phyloP scores from a whole-genome alignment of 2,888 invertebrate species.

The Mylabris sibirica region DNA sequence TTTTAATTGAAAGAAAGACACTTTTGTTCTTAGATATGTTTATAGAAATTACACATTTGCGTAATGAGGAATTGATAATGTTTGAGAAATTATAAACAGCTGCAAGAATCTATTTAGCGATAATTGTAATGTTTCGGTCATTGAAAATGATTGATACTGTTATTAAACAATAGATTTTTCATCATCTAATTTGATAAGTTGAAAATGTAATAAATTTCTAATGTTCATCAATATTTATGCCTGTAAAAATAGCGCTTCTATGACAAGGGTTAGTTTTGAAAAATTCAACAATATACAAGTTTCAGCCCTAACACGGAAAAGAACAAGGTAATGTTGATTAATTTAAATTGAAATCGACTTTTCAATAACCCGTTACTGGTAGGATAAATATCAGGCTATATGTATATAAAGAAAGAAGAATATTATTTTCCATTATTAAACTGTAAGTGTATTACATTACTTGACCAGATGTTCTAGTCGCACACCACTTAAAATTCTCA shows the following conservation, averaged over 20 bases:
- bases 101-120: not conserved
- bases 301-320: not conserved
- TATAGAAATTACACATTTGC: not conserved
- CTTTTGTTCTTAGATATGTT: not conserved
- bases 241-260: not conserved
- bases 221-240: not conserved
- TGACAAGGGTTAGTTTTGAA: not conserved
- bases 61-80: not conserved
- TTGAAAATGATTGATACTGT: no score
- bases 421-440: slow-evolving; percentile 1
- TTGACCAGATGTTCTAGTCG: slow-evolving; percentile 5
- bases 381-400: not conserved
- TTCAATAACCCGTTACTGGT: not conserved
- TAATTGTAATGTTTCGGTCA: not conserved
- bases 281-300: not conserved
- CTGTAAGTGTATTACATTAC: slow-evolving; percentile 1
- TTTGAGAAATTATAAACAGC: not conserved
- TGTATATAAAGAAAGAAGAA: not conserved
- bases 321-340: not conserved
- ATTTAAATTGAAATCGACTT: slow-evolving; percentile 6
- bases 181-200: no score
- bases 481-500: slow-evolving; percentile 2
- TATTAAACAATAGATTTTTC: no score
- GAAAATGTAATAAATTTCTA: not conserved
- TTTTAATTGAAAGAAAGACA: not conserved